phyloP scores from a whole-genome alignment of 2,797 vertebrate species.

The Gouania willdenowi region DNA sequence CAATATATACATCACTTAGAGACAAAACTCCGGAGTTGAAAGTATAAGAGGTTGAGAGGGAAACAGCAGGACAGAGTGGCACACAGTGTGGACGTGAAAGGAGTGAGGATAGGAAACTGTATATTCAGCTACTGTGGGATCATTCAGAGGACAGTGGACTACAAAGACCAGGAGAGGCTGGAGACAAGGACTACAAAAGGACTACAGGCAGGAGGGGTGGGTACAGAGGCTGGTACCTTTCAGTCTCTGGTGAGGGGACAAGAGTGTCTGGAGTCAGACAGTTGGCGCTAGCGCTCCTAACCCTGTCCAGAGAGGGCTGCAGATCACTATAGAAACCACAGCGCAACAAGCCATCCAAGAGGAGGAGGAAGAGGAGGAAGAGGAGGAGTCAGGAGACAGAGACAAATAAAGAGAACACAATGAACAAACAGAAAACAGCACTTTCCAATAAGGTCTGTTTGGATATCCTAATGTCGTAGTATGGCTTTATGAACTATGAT shows the following conservation, averaged over 20 bases:
- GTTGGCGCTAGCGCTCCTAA: conserved; percentile 99
- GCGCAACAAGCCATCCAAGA: conserved; percentile 96
- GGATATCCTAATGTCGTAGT: too few relatives aligned
- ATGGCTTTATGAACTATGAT: too few relatives aligned
- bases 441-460: conserved; percentile 74
- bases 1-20: too few relatives aligned
- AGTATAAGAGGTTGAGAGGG: too few relatives aligned
- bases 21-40: too few relatives aligned
- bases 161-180: conserved; percentile 17
- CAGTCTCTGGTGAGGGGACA: conserved; percentile 95
- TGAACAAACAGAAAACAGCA: conserved; percentile 63
- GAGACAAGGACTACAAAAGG: conserved; percentile 12
- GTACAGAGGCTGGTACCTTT: conserved; percentile 87
- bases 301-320: conserved; percentile 96
- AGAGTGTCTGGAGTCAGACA: conserved; percentile 98
- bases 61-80: neutral
- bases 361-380: conserved; percentile 65
- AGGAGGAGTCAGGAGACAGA: conserved; percentile 76
- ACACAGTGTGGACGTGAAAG: neutral
- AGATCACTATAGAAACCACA: conserved; percentile 90
- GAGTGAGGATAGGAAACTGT: neutral
- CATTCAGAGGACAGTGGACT: conserved; percentile 17
- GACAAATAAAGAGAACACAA: conserved; percentile 65
- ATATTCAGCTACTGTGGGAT: conserved; percentile 1
- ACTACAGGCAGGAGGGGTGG: conserved; percentile 29